Evolutionary conservation across 1,140 invertebrate species (phyloP), one percentile per base, ranked within the genome.

Genomic region (Pinna nobilis): DNA sequence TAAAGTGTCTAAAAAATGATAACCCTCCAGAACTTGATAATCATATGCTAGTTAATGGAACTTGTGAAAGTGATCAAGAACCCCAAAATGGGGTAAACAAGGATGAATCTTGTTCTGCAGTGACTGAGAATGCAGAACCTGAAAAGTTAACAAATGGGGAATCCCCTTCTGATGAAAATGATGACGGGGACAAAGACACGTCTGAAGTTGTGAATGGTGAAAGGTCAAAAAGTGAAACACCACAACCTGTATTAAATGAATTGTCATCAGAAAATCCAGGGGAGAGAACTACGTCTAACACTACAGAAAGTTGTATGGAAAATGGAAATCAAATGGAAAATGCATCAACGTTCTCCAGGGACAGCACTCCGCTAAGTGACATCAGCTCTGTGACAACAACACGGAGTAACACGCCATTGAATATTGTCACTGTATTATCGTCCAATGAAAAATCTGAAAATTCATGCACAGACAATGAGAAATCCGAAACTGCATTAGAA

Each of bases 381-480:
- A 41, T 63, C 30, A 63, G 59, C 44, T 25, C 55, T n/a, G 6
- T 44, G n/a, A 63, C 61, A 7, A 49, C 30, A 15, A 44, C 69
- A 23, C 53, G 70, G 30, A 65, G 70, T 59, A 35, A 28, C 32
- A 67, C 63, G 20, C 71, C 71, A 7, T 23, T 44, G 11, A 70
- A 61, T 70, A n/a, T n/a, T n/a, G n/a, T n/a, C n/a, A n/a, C n/a
- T n/a, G n/a, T n/a, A n/a, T n/a, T n/a, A n/a, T 18, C 20, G 11
- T 35, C n/a, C 23, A 23, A 35, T 15, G 49, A 53, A 25, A 59
- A 64, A 0, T 41, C 28, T 28, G 33, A 37, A 15, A 49, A 49
- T 37, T 41, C 50, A 1, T 15, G 15, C 23, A 39, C 28, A 18
- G 53, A 51, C 6, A 28, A 50, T 67, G 61, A 32, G 15, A 69